phyloP scores from a whole-genome alignment of 2,113 vertebrate species.

The Psilopsiagon aymara region DNA sequence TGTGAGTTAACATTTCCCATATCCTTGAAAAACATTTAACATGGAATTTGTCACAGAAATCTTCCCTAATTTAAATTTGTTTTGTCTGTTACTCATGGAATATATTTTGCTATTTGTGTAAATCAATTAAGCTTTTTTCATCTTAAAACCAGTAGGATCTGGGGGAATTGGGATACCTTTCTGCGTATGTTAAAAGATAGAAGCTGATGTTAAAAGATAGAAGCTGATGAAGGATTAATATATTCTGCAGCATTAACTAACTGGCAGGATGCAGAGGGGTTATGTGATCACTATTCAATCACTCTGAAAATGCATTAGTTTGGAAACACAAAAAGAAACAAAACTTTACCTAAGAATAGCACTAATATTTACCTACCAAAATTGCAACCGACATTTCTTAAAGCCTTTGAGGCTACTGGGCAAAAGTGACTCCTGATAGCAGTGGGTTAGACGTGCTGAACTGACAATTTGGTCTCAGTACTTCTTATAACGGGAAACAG shows the following conservation, averaged over 20 bases:
- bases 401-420: not conserved
- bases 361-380: not conserved
- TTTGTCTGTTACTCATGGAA: not conserved
- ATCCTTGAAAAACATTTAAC: not conserved
- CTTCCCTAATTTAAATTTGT: not conserved
- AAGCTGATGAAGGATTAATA: not conserved
- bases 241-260: not conserved
- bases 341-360: not conserved
- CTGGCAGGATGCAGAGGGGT: not conserved
- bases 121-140: not conserved
- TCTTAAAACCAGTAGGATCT: not conserved
- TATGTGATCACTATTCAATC: not conserved
- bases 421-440: not conserved
- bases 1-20: not conserved
- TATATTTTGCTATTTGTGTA: not conserved
- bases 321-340: not conserved
- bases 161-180: not conserved
- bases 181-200: not conserved
- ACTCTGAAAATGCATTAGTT: not conserved
- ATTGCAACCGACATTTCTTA: not conserved
- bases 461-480: not conserved
- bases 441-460: not conserved
- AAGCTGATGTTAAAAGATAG: not conserved
- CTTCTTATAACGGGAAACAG: not conserved
- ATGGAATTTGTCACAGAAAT: not conserved